Conservation (phyloP, 2,113 vertebrate species). For the Meriones unguiculatus region DNA sequence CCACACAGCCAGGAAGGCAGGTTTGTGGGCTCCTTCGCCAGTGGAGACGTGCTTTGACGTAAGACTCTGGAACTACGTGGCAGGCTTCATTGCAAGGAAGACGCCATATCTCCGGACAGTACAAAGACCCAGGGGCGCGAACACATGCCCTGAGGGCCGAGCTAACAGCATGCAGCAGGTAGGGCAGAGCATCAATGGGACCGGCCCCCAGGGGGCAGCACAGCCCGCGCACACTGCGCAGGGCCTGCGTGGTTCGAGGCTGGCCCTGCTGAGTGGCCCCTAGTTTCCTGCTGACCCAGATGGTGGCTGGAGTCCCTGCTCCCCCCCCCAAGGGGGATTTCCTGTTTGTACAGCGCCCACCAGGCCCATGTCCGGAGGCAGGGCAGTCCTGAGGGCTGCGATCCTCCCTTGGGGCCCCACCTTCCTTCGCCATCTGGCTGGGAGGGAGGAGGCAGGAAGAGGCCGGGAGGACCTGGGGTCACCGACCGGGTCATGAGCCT, state of each 20-base stretch:
- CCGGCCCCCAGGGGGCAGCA: conserved; percentile 62
- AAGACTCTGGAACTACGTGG: neutral
- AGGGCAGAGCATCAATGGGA: neutral
- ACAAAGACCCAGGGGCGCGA: neutral
- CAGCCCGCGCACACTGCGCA: neutral
- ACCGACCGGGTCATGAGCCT: fast-evolving
- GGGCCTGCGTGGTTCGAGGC: neutral
- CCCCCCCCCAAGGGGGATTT: neutral
- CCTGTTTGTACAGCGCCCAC: conserved; percentile 68
- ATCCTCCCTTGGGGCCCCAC: neutral
- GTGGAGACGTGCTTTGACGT: neutral
- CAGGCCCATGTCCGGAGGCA: conserved; percentile 49
- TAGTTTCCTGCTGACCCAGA: conserved; percentile 60
- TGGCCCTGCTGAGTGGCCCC: neutral
- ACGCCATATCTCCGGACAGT: neutral
- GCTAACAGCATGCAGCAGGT: too few relatives aligned
- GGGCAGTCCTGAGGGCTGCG: neutral
- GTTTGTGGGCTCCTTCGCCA: neutral
- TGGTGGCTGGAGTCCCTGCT: conserved; percentile 32
- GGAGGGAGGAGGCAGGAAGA: neutral
- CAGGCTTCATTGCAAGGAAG: neutral
- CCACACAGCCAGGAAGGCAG: neutral
- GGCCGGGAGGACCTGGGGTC: neutral
- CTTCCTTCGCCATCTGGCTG: conserved; percentile 63
- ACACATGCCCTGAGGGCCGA: neutral